Conservation (phyloP, 1,140 invertebrate species). For the Globodera rostochiensis region DNA sequence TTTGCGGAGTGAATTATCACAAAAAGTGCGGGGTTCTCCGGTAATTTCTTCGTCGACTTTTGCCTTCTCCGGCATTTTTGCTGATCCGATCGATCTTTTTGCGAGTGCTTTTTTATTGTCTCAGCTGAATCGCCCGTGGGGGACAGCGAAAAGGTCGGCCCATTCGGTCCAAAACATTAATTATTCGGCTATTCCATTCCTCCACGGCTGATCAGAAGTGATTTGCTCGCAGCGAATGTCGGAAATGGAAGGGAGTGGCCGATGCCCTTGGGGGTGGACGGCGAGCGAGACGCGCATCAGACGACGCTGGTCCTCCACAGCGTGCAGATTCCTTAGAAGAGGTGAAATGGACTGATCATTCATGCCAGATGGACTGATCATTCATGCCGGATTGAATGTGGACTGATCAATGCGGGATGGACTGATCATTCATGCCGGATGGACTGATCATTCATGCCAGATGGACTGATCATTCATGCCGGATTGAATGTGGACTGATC, state of each 20-base stretch:
- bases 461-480: background rate
- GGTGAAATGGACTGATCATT: slow-evolving; percentile 6
- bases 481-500: background rate
- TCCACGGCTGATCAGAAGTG: no score
- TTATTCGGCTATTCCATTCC: no score
- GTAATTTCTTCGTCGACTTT: no score
- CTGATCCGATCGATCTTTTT: background rate
- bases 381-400: slow-evolving; percentile 25
- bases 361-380: background rate
- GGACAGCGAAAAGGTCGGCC: no score
- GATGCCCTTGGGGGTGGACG: slow-evolving; percentile 46
- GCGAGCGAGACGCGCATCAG: slow-evolving; percentile 75
- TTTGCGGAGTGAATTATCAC: no score
- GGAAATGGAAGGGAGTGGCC: background rate
- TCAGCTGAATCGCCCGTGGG: no score
- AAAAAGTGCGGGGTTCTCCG: no score
- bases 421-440: slow-evolving; percentile 15
- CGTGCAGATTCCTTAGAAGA: slow-evolving; percentile 70
- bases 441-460: background rate
- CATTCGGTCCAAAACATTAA: no score
- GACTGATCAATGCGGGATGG: background rate
- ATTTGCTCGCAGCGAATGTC: background rate
- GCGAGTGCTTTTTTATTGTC: no score
- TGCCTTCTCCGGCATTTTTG: no score
- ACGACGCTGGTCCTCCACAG: slow-evolving; percentile 78